phyloP scores from a whole-genome alignment of 1,140 invertebrate species.

The Drosophila novamexicana region DNA sequence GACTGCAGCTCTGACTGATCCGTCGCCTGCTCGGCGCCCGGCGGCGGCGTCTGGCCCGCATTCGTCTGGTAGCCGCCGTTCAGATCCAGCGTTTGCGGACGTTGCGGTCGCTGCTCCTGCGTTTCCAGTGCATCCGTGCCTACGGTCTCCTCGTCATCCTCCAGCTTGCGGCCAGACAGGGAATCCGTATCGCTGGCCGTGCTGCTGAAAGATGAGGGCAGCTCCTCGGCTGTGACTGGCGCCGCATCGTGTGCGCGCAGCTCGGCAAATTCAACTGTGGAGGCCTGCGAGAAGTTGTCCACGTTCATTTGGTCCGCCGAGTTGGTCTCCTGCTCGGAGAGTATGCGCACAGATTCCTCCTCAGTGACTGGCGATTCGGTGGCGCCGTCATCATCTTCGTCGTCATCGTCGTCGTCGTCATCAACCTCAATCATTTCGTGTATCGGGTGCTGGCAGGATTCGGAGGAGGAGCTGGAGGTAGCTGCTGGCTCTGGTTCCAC shows the following conservation, averaged over 20 bases:
- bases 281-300: conserved; percentile 83
- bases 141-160: conserved; percentile 47
- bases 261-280: conserved; percentile 80
- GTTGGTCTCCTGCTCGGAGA: conserved; percentile 64
- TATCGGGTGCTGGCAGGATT: conserved; percentile 20
- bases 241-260: conserved; percentile 51
- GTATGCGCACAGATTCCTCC: conserved; percentile 69
- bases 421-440: conserved; percentile 14
- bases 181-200: conserved; percentile 67
- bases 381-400: neutral
- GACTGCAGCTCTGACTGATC: conserved; percentile 2
- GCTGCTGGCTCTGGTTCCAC: conserved; percentile 23
- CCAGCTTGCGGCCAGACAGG: conserved; percentile 61
- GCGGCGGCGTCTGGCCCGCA: conserved; percentile 59
- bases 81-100: conserved; percentile 81
- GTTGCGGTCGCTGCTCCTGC: conserved; percentile 63
- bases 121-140: conserved; percentile 47
- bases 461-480: conserved; percentile 28
- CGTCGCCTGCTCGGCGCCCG: conserved; percentile 9
- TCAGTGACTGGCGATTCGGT: conserved; percentile 55
- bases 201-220: conserved; percentile 65
- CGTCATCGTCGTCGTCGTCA: neutral
- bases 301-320: conserved; percentile 73
- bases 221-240: conserved; percentile 36
- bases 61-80: conserved; percentile 56